Evolutionary conservation across 2,113 vertebrate species (phyloP).

Genomic region (Larimichthys crocea): DNA sequence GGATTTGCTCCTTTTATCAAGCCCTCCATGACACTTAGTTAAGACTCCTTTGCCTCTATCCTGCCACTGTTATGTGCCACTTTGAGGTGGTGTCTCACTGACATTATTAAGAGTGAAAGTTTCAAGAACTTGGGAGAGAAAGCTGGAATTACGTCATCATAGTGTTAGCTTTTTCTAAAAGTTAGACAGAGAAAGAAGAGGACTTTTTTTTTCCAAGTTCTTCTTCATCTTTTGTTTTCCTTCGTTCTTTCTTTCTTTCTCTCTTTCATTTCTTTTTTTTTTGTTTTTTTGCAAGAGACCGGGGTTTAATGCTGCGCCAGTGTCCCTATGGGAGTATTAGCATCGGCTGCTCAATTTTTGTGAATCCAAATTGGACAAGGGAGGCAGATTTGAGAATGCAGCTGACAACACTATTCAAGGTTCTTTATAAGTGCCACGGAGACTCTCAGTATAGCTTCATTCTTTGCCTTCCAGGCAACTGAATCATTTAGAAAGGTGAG

Average conservation of each 20-base stretch:
- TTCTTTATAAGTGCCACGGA: slow-evolving; percentile 69
- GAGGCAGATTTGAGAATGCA: slow-evolving; percentile 60
- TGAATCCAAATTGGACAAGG: slow-evolving; percentile 67
- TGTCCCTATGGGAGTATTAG: slow-evolving; percentile 68
- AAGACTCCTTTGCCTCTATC: slow-evolving; percentile 72
- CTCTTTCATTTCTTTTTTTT: slow-evolving; percentile 1
- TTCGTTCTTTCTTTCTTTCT: background rate
- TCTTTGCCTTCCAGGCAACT: slow-evolving; percentile 61
- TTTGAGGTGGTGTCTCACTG: slow-evolving; percentile 68
- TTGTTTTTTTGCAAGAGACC: slow-evolving; percentile 29
- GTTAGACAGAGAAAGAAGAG: slow-evolving; percentile 54
- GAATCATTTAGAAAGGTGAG: slow-evolving; percentile 81
- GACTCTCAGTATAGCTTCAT: slow-evolving; percentile 24
- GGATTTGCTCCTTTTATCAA: slow-evolving; percentile 78
- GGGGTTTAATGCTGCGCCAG: slow-evolving; percentile 50
- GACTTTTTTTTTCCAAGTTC: slow-evolving; percentile 29
- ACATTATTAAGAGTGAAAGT: slow-evolving; percentile 74
- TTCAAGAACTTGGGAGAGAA: slow-evolving; percentile 61
- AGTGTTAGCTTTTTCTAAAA: slow-evolving; percentile 66
- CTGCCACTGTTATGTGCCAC: slow-evolving; percentile 68
- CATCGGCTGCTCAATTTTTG: slow-evolving; percentile 64
- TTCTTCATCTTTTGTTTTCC: slow-evolving; percentile 65
- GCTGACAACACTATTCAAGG: slow-evolving; percentile 56
- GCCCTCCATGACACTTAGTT: slow-evolving; percentile 78
- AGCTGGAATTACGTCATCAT: slow-evolving; percentile 67